These are phyloP conservation scores for Margarornis squamiger DNA, from an alignment of 2,797 vertebrate species.

Conservation along the genomic window DNA sequence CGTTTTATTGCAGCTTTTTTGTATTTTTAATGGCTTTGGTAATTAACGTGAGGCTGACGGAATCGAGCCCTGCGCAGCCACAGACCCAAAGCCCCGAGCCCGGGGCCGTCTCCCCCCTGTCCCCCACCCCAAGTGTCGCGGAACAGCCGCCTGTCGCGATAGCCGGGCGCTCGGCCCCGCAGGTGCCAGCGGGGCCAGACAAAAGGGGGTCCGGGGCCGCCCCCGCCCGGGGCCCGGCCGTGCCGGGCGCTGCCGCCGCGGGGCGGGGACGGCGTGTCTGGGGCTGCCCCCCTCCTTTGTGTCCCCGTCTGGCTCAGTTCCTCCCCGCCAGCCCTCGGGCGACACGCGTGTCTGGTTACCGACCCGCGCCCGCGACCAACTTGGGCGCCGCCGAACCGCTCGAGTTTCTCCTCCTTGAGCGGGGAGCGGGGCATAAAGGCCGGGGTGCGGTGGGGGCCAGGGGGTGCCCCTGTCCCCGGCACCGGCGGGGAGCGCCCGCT, in stretches of 20 bases:
- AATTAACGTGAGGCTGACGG: background rate
- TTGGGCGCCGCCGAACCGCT: background rate
- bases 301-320: constrained; percentile 95
- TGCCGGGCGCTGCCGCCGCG: background rate
- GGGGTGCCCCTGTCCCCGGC: background rate
- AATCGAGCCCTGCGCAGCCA: background rate
- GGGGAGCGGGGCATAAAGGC: background rate
- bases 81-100: background rate
- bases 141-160: background rate
- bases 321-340: constrained; percentile 80
- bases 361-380: background rate
- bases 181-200: constrained; percentile 20
- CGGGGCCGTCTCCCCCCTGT: background rate
- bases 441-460: too few relatives aligned
- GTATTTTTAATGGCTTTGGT: background rate
- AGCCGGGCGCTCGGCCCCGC: background rate
- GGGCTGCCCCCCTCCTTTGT: constrained; percentile 87
- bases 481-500: background rate
- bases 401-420: background rate
- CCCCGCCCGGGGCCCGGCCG: background rate
- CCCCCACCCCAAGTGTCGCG: background rate
- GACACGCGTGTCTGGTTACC: constrained; percentile 75
- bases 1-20: background rate
- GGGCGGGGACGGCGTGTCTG: constrained; percentile 30
- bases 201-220: background rate